Percentiles rank a stretch among this genome's conserved stretches.
These are phyloP conservation scores for Sweltsa coloradensis DNA, from an alignment of 1,140 invertebrate species.

Conservation along the genomic window DNA sequence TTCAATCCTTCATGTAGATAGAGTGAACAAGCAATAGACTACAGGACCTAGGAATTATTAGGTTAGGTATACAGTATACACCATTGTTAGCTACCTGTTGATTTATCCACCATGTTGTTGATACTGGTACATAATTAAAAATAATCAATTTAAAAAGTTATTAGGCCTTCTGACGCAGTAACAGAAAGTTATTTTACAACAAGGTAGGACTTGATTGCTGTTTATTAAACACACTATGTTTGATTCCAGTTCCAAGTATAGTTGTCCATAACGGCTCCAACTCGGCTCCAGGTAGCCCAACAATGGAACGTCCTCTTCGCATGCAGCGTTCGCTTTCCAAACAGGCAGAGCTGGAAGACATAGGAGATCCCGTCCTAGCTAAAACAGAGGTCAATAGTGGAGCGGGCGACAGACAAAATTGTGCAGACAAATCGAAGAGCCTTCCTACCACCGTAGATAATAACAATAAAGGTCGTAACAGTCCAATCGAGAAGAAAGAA, in stretches of 20 bases:
- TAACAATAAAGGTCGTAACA: too few relatives aligned
- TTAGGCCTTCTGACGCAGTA: not conserved
- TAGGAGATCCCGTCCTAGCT: too few relatives aligned
- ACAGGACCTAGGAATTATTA: too few relatives aligned
- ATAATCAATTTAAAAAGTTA: not conserved
- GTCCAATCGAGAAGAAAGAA: too few relatives aligned
- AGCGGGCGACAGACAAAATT: too few relatives aligned
- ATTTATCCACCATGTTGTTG: not conserved
- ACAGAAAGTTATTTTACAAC: not conserved
- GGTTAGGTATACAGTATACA: not conserved
- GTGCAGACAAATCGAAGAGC: too few relatives aligned
- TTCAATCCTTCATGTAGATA: too few relatives aligned
- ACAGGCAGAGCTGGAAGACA: too few relatives aligned
- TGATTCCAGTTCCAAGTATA: slow-evolving; percentile 16
- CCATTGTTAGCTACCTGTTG: not conserved
- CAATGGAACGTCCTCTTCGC: slow-evolving; percentile 10
- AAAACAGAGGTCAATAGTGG: too few relatives aligned
- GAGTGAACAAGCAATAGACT: too few relatives aligned
- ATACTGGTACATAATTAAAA: not conserved
- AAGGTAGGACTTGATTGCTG: not conserved
- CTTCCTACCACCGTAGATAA: too few relatives aligned
- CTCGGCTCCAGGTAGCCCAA: slow-evolving; percentile 16
- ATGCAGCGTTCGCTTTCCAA: too few relatives aligned
- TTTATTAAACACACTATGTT: not conserved
- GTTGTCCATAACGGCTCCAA: slow-evolving; percentile 19